Conservation (phyloP, 2,888 invertebrate species). For the Amblyjoppa fuscipennis region DNA sequence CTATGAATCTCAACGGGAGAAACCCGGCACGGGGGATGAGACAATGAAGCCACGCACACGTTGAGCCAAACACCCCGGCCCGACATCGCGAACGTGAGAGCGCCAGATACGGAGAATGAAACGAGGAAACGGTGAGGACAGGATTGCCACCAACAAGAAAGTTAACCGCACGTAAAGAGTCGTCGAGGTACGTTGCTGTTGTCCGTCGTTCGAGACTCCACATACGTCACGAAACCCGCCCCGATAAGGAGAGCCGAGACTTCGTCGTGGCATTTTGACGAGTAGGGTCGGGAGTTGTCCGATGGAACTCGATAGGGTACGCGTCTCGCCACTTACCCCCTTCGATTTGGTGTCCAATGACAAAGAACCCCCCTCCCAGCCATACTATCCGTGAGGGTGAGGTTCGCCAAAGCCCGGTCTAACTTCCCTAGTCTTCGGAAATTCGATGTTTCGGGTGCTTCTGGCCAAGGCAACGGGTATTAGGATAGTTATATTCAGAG, state of each 20-base stretch:
- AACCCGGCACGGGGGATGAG: not conserved
- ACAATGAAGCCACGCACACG: conserved; percentile 21
- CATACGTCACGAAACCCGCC: not conserved
- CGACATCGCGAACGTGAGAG: not conserved
- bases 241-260: not conserved
- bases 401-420: not conserved
- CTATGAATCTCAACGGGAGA: conserved; percentile 23
- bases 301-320: not conserved
- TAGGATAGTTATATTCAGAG: conserved; percentile 15
- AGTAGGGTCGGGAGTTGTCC: not conserved
- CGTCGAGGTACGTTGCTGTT: not conserved
- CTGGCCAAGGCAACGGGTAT: conserved; percentile 17
- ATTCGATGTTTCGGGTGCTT: conserved; percentile 32
- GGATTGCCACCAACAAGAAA: conserved; percentile 8
- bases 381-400: not conserved
- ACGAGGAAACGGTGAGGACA: conserved; percentile 2
- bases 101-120: not conserved
- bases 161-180: conserved; percentile 11
- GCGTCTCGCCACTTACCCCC: conserved; percentile 28
- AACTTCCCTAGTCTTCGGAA: not conserved
- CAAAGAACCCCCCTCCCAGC: not conserved
- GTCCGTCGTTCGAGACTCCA: not conserved
- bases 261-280: not conserved
- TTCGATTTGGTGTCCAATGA: conserved; percentile 28
- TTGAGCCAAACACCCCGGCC: not conserved